Percentiles rank a stretch among this genome's conserved stretches.
These are phyloP conservation scores for Heterodera schachtii DNA, from an alignment of 1,140 invertebrate species.

Conservation along the genomic window DNA sequence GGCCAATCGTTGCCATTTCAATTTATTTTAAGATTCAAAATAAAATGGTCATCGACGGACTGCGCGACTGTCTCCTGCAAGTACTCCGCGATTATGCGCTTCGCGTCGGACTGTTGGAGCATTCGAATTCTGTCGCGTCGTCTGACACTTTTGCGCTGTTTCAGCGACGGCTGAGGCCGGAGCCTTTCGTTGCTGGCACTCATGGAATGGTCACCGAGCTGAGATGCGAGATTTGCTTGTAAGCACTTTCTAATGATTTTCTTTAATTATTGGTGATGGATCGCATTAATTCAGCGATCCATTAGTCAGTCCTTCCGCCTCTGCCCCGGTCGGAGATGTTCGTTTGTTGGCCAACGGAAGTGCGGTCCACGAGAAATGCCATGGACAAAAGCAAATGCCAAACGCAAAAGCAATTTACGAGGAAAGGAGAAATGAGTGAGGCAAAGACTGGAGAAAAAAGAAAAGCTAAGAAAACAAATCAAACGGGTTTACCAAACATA, in stretches of 20 bases:
- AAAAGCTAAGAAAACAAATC: too few relatives aligned
- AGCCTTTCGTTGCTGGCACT: conserved; percentile 2
- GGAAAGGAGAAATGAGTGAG: too few relatives aligned
- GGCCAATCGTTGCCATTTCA: not conserved
- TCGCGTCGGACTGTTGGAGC: conserved; percentile 71
- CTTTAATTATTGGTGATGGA: too few relatives aligned
- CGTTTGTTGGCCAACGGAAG: conserved; percentile 14
- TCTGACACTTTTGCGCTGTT: conserved; percentile 41
- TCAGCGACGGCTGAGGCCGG: conserved; percentile 9
- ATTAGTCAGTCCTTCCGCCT: not conserved
- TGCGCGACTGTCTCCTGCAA: conserved; percentile 87
- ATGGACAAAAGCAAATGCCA: not conserved
- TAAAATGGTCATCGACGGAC: conserved; percentile 81
- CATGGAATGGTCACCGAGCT: not conserved
- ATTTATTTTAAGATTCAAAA: conserved; percentile 75
- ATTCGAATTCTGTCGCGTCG: conserved; percentile 38
- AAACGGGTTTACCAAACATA: too few relatives aligned
- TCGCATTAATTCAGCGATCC: not conserved
- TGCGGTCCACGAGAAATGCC: conserved; percentile 22
- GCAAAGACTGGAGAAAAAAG: too few relatives aligned
- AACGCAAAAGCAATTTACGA: not conserved
- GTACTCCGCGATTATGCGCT: conserved; percentile 93
- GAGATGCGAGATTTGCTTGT: conserved; percentile 24
- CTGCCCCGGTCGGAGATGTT: not conserved
- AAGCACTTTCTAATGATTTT: not conserved